phyloP scores from a whole-genome alignment of 2,113 vertebrate species.

The Polypterus senegalus region DNA sequence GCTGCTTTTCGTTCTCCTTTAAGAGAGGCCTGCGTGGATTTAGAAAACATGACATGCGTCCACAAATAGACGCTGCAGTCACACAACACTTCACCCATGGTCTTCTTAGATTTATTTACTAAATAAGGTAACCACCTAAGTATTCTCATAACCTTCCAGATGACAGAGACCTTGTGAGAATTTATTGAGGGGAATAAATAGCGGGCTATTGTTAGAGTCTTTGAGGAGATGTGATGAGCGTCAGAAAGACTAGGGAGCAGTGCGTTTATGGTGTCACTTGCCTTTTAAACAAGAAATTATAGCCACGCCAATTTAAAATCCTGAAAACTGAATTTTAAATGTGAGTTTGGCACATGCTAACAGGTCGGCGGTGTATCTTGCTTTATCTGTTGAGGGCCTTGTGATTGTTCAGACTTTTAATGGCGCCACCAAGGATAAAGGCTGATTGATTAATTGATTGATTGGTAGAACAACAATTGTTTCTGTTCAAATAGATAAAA shows the following conservation, averaged over 20 bases:
- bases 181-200: slow-evolving; percentile 11
- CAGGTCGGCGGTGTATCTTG: too few relatives aligned
- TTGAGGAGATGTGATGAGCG: slow-evolving; percentile 21
- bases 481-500: too few relatives aligned
- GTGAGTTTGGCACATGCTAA: too few relatives aligned
- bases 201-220: slow-evolving; percentile 25
- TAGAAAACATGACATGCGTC: slow-evolving; percentile 16
- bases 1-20: too few relatives aligned
- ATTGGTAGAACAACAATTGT: too few relatives aligned
- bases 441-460: too few relatives aligned
- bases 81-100: slow-evolving; percentile 18
- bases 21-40: slow-evolving; percentile 17
- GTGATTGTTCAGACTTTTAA: too few relatives aligned
- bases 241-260: slow-evolving; percentile 8
- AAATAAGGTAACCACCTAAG: slow-evolving; percentile 31
- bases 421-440: too few relatives aligned
- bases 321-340: too few relatives aligned
- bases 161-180: slow-evolving; percentile 13
- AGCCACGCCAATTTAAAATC: background rate
- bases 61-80: slow-evolving; percentile 35
- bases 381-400: too few relatives aligned
- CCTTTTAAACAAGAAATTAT: slow-evolving; percentile 15
- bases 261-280: slow-evolving; percentile 13
- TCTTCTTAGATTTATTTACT: slow-evolving; percentile 28
- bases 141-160: slow-evolving; percentile 24